Conservation (phyloP, 2,797 vertebrate genomes). For the Macrochelys suwanniensis region DNA sequence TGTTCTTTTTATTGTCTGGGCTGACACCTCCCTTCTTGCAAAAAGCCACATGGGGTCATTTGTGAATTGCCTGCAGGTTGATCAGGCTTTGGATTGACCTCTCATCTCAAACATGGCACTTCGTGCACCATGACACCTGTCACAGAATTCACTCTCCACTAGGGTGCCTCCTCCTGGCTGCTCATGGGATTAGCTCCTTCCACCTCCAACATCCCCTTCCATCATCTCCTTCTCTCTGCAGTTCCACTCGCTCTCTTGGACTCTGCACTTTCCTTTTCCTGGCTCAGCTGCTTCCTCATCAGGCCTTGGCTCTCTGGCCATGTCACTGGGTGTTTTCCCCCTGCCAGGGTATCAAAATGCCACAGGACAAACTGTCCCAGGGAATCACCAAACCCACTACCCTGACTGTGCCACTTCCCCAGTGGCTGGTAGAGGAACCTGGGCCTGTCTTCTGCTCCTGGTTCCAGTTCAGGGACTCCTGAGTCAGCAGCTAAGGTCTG, state of each 20-base stretch:
- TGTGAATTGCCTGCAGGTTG: too few relatives aligned
- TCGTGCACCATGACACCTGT: fast-evolving
- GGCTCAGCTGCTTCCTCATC: neutral
- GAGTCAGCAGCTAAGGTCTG: neutral
- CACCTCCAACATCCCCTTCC: too few relatives aligned
- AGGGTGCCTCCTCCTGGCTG: neutral
- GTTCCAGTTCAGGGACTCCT: neutral
- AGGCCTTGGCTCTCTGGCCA: neutral
- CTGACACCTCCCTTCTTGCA: neutral
- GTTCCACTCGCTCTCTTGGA: neutral
- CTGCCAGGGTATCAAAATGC: too few relatives aligned
- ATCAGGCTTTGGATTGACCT: too few relatives aligned
- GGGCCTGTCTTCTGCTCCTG: neutral
- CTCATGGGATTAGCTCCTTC: neutral
- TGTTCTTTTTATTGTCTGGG: too few relatives aligned
- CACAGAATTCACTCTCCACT: fast-evolving
- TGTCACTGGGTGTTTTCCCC: neutral
- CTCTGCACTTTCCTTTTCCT: neutral
- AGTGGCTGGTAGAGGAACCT: neutral
- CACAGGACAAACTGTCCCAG: neutral
- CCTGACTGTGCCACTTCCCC: neutral
- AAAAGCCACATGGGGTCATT: neutral
- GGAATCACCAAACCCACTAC: neutral
- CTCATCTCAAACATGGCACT: neutral
- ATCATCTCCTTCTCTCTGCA: neutral